Conservation (phyloP, 2,113 vertebrate genomes). For the Hymenochirus boettgeri region DNA sequence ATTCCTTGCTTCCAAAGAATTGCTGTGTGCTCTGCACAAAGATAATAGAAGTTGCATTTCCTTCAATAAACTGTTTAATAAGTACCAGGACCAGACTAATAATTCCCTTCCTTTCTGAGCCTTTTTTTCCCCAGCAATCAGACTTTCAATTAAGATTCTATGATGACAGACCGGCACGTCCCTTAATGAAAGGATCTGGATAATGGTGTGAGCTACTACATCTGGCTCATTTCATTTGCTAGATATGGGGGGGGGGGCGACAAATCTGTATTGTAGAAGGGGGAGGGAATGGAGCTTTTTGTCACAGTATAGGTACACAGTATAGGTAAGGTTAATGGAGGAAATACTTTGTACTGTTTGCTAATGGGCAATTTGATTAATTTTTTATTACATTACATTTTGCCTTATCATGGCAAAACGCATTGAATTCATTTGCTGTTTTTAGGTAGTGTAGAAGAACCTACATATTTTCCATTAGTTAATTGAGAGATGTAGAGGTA, state of each 20-base stretch:
- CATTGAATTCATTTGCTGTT: too few relatives aligned
- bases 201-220: conserved; percentile 32
- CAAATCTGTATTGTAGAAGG: background rate
- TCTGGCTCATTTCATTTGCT: conserved; percentile 42
- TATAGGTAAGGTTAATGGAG: too few relatives aligned
- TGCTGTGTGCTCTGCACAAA: conserved; percentile 5
- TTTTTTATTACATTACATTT: too few relatives aligned
- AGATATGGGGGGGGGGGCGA: conserved; percentile 5
- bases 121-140: conserved; percentile 39
- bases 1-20: background rate
- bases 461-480: too few relatives aligned
- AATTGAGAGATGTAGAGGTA: too few relatives aligned
- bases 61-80: conserved; percentile 41
- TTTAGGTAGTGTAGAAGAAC: too few relatives aligned
- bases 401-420: too few relatives aligned
- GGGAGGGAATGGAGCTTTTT: background rate
- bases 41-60: conserved; percentile 32
- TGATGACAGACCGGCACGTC: conserved; percentile 27
- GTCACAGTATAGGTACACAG: too few relatives aligned
- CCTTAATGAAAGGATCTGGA: conserved; percentile 35
- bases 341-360: too few relatives aligned
- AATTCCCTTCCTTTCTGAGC: conserved; percentile 34
- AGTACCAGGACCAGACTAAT: conserved; percentile 37
- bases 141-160: conserved; percentile 40
- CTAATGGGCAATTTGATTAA: too few relatives aligned